These are phyloP conservation scores for Zaprionus obscuricornis DNA, from an alignment of 2,888 invertebrate species.

Conservation along the genomic window DNA sequence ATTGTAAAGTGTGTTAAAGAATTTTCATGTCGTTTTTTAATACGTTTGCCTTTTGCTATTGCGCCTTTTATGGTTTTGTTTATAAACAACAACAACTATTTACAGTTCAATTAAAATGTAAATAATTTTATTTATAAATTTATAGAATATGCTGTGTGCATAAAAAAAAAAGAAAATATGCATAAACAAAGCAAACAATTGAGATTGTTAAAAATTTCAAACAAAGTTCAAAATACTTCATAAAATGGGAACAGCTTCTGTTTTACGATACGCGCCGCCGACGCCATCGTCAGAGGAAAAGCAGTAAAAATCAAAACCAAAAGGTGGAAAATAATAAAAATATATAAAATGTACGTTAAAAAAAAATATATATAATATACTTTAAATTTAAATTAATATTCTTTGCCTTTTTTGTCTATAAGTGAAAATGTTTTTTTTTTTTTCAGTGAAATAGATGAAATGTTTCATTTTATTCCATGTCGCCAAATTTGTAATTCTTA, in stretches of 20 bases:
- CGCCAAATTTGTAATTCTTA: too few relatives aligned
- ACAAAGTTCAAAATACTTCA: conserved; percentile 10
- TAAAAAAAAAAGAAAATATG: conserved; percentile 26
- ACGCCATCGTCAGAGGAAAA: conserved; percentile 35
- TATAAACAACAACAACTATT: too few relatives aligned
- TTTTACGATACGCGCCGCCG: too few relatives aligned
- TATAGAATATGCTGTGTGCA: conserved; percentile 10
- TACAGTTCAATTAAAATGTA: too few relatives aligned
- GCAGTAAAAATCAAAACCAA: conserved; percentile 9
- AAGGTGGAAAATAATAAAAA: conserved; percentile 26
- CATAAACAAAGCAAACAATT: conserved; percentile 28
- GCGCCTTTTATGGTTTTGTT: too few relatives aligned
- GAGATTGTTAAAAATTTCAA: conserved; percentile 12
- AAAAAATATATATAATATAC: conserved; percentile 9
- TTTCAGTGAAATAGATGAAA: too few relatives aligned
- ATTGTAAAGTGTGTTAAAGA: conserved; percentile 26
- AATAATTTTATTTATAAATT: too few relatives aligned
- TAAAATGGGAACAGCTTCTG: conserved; percentile 38
- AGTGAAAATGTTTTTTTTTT: too few relatives aligned
- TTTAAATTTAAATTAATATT: too few relatives aligned
- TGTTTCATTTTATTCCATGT: too few relatives aligned
- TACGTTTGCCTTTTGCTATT: too few relatives aligned
- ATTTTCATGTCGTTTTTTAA: too few relatives aligned
- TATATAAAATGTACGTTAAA: conserved; percentile 14
- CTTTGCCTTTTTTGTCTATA: conserved; percentile 11